phyloP scores from a whole-genome alignment of 2,113 vertebrate species.

The Atrichornis clamosus region DNA sequence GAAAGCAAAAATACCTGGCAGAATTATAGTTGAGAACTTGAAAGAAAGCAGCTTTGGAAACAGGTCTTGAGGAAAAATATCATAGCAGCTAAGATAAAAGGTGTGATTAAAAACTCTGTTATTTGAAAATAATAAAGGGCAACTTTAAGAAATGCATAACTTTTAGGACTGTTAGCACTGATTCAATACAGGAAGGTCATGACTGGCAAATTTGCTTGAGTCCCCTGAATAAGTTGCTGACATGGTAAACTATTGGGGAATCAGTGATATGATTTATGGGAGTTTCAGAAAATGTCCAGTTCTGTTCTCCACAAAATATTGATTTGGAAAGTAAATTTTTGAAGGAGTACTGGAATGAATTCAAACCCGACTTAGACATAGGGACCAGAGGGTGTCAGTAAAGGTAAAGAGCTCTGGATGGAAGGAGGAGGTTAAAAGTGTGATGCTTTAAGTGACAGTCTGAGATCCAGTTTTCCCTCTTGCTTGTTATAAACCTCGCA shows the following conservation, averaged over 20 bases:
- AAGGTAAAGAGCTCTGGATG: slow-evolving; percentile 57
- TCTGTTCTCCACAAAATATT: slow-evolving; percentile 17
- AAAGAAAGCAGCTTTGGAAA: neutral
- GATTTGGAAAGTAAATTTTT: slow-evolving; percentile 35
- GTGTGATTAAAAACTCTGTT: neutral
- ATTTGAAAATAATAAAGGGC: neutral
- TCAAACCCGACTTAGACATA: slow-evolving; percentile 16
- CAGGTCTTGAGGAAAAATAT: neutral
- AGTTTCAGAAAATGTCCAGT: slow-evolving; percentile 32
- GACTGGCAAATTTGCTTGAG: slow-evolving; percentile 17
- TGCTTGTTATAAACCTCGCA: neutral
- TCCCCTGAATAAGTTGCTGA: slow-evolving; percentile 30
- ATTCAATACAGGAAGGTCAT: neutral
- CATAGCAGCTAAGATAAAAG: neutral
- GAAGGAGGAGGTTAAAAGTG: slow-evolving; percentile 18
- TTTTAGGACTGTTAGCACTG: neutral
- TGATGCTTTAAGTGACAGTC: neutral
- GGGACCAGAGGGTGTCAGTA: slow-evolving; percentile 69
- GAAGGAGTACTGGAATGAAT: neutral
- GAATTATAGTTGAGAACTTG: neutral
- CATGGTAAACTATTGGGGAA: slow-evolving; percentile 17
- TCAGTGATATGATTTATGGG: slow-evolving; percentile 23
- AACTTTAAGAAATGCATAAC: neutral
- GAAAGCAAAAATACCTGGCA: neutral
- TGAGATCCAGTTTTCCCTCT: neutral